Conservation (phyloP, 2,113 vertebrate species). For the Pithys albifrons region DNA sequence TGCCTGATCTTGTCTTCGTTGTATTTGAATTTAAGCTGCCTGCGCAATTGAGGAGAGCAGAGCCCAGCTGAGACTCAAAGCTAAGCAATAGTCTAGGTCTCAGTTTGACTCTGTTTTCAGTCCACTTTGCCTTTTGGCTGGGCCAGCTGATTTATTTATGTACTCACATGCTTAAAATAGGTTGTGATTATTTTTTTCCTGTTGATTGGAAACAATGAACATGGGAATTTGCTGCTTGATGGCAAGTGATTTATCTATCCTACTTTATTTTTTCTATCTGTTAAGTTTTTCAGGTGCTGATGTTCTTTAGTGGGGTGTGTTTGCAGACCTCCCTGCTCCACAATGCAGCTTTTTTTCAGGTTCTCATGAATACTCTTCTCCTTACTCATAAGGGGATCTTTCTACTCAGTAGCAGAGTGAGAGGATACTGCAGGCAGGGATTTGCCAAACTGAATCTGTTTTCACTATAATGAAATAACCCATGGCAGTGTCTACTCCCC, state of each 20-base stretch:
- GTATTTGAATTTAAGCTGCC: background rate
- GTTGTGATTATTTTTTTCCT: constrained; percentile 23
- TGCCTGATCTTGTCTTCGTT: background rate
- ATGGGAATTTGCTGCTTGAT: constrained; percentile 10
- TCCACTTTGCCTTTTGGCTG: constrained; percentile 19
- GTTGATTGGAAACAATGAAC: constrained; percentile 39
- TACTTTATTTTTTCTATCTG: background rate
- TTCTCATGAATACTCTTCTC: background rate
- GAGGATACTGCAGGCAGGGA: background rate
- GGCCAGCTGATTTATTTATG: constrained; percentile 43
- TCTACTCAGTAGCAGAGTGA: background rate
- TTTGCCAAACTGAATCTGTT: constrained; percentile 2
- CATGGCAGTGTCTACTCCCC: background rate
- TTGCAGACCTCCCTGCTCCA: background rate
- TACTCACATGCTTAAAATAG: constrained; percentile 45
- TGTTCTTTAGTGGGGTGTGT: background rate
- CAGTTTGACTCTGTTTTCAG: background rate
- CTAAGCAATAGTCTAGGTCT: background rate
- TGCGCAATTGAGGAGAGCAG: background rate
- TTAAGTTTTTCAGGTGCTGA: background rate
- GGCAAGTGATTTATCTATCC: background rate
- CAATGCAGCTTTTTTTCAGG: constrained; percentile 11
- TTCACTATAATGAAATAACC: constrained; percentile 16
- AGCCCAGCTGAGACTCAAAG: background rate
- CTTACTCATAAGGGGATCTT: constrained; percentile 12